Percentiles rank a stretch among this genome's conserved stretches.
Evolutionary conservation across 2,888 invertebrate species (phyloP).

Genomic region (Pseudeuparius sepicola): DNA sequence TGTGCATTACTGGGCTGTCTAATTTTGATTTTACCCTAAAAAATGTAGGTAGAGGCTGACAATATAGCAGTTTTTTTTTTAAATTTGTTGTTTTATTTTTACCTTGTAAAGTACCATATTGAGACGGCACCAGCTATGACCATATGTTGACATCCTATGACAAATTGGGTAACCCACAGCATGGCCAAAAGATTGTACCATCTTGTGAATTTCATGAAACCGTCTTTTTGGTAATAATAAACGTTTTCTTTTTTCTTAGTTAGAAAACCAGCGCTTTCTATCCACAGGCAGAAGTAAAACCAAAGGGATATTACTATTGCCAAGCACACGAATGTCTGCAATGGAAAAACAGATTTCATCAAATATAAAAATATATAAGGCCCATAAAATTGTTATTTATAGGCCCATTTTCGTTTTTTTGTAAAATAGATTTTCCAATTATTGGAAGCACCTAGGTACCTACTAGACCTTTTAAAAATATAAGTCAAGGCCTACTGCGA

Average conservation of each 20-base stretch:
- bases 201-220: constrained; percentile 38
- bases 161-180: constrained; percentile 56
- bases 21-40: constrained; percentile 21
- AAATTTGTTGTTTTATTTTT: constrained; percentile 15
- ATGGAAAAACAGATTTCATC: constrained; percentile 12
- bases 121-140: constrained; percentile 55
- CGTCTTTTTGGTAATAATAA: constrained; percentile 37
- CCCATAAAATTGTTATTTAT: too few relatives aligned
- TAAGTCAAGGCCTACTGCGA: too few relatives aligned
- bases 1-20: constrained; percentile 28
- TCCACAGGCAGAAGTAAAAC: constrained; percentile 50
- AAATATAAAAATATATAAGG: too few relatives aligned
- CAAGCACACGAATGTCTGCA: constrained; percentile 36
- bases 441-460: too few relatives aligned
- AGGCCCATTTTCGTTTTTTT: too few relatives aligned
- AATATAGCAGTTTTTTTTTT: constrained; percentile 3
- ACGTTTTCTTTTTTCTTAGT: constrained; percentile 24
- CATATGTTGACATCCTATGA: constrained; percentile 58
- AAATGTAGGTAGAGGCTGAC: too few relatives aligned
- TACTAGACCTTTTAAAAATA: too few relatives aligned
- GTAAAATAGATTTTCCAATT: too few relatives aligned
- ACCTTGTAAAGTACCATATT: constrained; percentile 58
- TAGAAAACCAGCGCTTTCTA: constrained; percentile 50
- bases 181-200: constrained; percentile 49
- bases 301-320: constrained; percentile 43